phyloP scores from a whole-genome alignment of 2,888 invertebrate genomes.

The Andrena hattorfiana region DNA sequence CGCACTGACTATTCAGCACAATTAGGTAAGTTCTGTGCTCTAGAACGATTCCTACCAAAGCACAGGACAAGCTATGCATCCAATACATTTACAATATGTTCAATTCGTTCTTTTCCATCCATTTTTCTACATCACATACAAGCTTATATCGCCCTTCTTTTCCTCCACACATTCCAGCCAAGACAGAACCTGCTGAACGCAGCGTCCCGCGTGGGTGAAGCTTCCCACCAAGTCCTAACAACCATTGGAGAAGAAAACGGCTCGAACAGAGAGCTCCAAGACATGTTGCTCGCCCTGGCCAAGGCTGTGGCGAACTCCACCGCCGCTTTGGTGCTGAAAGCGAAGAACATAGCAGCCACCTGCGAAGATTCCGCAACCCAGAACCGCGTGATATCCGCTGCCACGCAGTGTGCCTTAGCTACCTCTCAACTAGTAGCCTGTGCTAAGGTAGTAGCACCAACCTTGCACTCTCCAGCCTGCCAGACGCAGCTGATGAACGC shows the following conservation, averaged over 20 bases:
- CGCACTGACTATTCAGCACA: background rate
- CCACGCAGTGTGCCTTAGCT: slow-evolving; percentile 98
- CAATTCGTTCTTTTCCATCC: background rate
- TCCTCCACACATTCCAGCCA: slow-evolving; percentile 87
- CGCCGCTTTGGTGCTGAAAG: slow-evolving; percentile 97
- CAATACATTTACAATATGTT: too few species aligned
- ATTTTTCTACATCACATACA: background rate
- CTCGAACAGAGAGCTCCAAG: slow-evolving; percentile 93
- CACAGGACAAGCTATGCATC: background rate
- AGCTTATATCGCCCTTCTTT: background rate
- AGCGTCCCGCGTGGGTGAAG: slow-evolving; percentile 98
- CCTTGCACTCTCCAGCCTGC: slow-evolving; percentile 92
- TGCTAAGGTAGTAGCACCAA: slow-evolving; percentile 96
- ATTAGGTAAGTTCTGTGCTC: background rate
- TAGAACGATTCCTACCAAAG: background rate
- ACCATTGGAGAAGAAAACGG: slow-evolving; percentile 97
- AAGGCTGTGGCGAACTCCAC: slow-evolving; percentile 99
- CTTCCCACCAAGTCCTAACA: slow-evolving; percentile 96
- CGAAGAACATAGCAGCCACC: slow-evolving; percentile 97
- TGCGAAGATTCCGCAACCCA: slow-evolving; percentile 92
- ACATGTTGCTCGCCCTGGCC: slow-evolving; percentile 96
- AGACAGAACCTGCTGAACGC: slow-evolving; percentile 97
- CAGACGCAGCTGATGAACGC: slow-evolving; percentile 97
- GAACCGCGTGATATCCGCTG: slow-evolving; percentile 96
- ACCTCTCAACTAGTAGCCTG: slow-evolving; percentile 99